Base-by-base conservation (phyloP, 2,888 invertebrate species). In the Andrena hattorfiana region DNA sequence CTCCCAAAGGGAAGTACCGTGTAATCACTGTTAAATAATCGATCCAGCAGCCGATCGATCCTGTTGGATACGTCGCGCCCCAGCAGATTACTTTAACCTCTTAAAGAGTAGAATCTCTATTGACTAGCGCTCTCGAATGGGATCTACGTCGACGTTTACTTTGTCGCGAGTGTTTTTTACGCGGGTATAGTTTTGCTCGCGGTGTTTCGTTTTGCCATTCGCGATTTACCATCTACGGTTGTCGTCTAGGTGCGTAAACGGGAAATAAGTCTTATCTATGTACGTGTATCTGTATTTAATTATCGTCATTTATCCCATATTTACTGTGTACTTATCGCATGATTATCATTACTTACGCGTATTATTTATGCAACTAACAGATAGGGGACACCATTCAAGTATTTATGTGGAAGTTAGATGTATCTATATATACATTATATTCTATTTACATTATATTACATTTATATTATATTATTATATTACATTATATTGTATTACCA, bases 251-350 rank as follows among this genome's bases (percentile, higher is more conserved):
- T n/a, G 67, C 66, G 70, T 23, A 23, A 69, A 72, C 26, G 20
- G 35, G 23, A 32, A 20, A 28, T n/a, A 60, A 73, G 28, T 70
- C 73, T 73, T 74, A 73, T 51, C 75, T 74, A 74, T 82, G 76
- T 60, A 84, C 63, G 74, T 84, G 71, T 84, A 79, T 83, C 76
- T 73, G 79, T 83, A 84, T 83, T 84, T 79, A 83, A 84, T 84
- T 84, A 84, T 84, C 76, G 79, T 84, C 84, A 83, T 84, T 80
- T 79, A 79, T 78, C 78, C 42, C 59, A 67, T 83, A 73, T 84
- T 42, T 78, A 76, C 79, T 72, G 79, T 83, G 75, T 83, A 84
- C 79, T 81, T 83, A 79, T 73, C 80, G 75, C 83, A 84, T 83
- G 79, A 71, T 83, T 79, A 83, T 72, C 72, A 74, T 84, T 84